Conservation (phyloP, 2,888 invertebrate species). For the Standfussiana lucernea region DNA sequence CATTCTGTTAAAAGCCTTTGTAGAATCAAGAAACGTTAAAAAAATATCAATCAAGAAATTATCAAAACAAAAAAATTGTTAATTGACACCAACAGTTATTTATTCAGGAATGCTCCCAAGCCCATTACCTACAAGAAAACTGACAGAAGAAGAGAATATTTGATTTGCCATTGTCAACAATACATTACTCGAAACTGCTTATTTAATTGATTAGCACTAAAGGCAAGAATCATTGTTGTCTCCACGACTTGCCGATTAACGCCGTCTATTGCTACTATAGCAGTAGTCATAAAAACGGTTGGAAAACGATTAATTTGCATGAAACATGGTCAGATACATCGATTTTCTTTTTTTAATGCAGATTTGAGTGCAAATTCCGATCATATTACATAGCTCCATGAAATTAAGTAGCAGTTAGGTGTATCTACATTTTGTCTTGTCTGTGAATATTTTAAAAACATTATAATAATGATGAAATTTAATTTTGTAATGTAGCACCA, state of each 20-base stretch:
- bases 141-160: background rate
- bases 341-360: conserved; percentile 28
- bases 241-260: conserved; percentile 23
- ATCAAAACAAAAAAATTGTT: too few relatives aligned
- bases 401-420: background rate
- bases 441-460: background rate
- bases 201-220: background rate
- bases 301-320: conserved; percentile 47
- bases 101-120: background rate
- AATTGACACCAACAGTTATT: background rate
- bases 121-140: background rate
- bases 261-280: background rate
- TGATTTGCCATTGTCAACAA: background rate
- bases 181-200: background rate
- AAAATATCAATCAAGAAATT: too few relatives aligned
- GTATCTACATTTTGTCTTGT: background rate
- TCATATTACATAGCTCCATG: background rate
- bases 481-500: background rate
- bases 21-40: too few relatives aligned
- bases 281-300: conserved; percentile 27
- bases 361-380: conserved; percentile 4
- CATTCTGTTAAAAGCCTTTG: too few relatives aligned
- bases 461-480: background rate
- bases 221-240: conserved; percentile 1
- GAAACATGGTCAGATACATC: conserved; percentile 7